Evolutionary conservation across 2,797 vertebrate genomes (phyloP), one percentile per base, ranked within the genome.

Genomic region (Darevskia nairensis): DNA sequence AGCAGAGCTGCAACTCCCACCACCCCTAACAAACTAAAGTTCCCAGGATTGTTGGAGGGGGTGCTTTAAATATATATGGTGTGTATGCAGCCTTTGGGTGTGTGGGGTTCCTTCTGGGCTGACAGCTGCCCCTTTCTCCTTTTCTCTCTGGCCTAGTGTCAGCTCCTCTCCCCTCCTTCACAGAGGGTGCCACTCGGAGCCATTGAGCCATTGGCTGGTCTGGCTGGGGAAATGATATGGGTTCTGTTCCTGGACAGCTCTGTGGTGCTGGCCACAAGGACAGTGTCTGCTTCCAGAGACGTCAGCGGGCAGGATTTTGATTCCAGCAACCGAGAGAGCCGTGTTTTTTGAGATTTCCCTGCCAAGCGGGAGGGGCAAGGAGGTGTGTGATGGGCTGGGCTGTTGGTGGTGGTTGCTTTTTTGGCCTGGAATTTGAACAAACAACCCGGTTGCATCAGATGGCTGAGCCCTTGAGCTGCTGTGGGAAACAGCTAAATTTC

Each of bases 171-270:
- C 23, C 80, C n/a, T 15, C 29, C 39, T 79, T 41, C n/a, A 35
- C 17, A 61, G 46, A n/a, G 59, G 19, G 50, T 4, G 21, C 13
- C 23, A 8, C 2, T 8, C 41, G 2, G 46, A 64, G 11, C 76
- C 29, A 32, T 6, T 0, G 15, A 50, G 46, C 46, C 50, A 50
- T 50, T 50, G 50, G 50, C 50, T 50, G 50, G 0, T 15, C 13
- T 29, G 86, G 80, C 72, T 89, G 66, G 3, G 83, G 77, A 69
- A 76, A 80, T 46, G 41, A 61, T 91, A 92, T 92, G 91, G 79
- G 35, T 0, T 11, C 1, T 83, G 1, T 89, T 88, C 89, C 82
- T 85, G 83, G 88, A 86, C 59, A 82, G 78, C 17, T 68, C 11
- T 64, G 8, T 29, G 4, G 19, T 0, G 8, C 8, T 7, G 1